phyloP scores from a whole-genome alignment of 2,888 invertebrate genomes.

The Ormyrus pomaceus region DNA sequence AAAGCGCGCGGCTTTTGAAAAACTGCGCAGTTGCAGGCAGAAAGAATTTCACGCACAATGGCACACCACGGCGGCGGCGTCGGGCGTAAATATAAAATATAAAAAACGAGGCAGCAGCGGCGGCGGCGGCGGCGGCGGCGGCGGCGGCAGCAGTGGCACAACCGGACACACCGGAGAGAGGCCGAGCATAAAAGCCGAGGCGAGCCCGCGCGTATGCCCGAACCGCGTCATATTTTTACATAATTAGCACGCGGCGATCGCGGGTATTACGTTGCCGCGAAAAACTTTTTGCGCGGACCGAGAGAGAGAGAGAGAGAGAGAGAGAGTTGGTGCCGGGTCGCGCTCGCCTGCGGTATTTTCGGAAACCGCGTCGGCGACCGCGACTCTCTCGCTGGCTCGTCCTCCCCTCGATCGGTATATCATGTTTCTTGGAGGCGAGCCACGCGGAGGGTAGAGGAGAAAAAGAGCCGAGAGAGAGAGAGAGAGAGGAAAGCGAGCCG shows the following conservation, averaged over 20 bases:
- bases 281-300: constrained; percentile 66
- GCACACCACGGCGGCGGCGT: constrained; percentile 35
- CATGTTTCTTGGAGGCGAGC: constrained; percentile 74
- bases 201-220: constrained; percentile 30
- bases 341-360: constrained; percentile 48
- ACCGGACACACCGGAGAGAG: too few species aligned
- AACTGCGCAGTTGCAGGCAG: constrained; percentile 25
- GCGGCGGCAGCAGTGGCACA: not conserved
- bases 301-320: not conserved
- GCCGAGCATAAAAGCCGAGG: constrained; percentile 17
- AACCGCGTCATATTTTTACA: constrained; percentile 75
- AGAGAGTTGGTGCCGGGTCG: constrained; percentile 51
- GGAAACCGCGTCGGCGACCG: constrained; percentile 68
- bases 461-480: not conserved
- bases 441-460: constrained; percentile 59
- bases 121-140: not conserved
- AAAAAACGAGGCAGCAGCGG: constrained; percentile 36
- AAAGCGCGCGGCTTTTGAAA: constrained; percentile 41
- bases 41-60: constrained; percentile 49
- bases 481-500: constrained; percentile 11
- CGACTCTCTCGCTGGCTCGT: constrained; percentile 58
- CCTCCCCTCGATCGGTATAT: constrained; percentile 66
- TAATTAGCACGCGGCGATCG: constrained; percentile 74
- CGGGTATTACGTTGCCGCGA: constrained; percentile 67
- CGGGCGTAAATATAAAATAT: constrained; percentile 39